phyloP scores from a whole-genome alignment of 1,140 invertebrate genomes.

The Hyles euphorbiae region DNA sequence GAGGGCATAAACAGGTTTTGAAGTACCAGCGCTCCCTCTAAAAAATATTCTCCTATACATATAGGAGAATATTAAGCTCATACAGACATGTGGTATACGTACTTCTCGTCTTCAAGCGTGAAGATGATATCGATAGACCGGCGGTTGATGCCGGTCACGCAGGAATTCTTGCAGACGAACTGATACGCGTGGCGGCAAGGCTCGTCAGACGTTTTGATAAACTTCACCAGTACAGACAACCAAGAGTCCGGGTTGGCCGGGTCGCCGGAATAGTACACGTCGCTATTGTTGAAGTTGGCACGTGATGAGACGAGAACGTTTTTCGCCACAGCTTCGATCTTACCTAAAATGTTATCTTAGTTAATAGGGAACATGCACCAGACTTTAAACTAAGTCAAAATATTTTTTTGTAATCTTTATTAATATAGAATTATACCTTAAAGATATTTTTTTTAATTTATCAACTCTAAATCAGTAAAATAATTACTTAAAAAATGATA shows the following conservation, averaged over 20 bases:
- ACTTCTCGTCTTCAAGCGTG: conserved; percentile 81
- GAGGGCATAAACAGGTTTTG: too few relatives aligned
- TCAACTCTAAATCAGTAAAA: too few relatives aligned
- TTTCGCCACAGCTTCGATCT: conserved; percentile 15
- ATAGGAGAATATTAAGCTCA: too few relatives aligned
- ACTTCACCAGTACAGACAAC: conserved; percentile 72
- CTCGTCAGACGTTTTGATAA: conserved; percentile 56
- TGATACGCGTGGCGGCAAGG: conserved; percentile 77
- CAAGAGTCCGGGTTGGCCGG: conserved; percentile 42
- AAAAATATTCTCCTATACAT: too few relatives aligned
- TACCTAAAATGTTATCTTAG: too few relatives aligned
- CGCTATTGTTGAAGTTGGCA: conserved; percentile 21
- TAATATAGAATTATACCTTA: too few relatives aligned
- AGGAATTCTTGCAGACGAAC: conserved; percentile 89
- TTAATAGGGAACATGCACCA: too few relatives aligned
- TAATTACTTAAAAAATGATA: too few relatives aligned
- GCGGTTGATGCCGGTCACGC: conserved; percentile 86
- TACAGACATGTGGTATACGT: conserved; percentile 28
- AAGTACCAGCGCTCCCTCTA: too few relatives aligned
- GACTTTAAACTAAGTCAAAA: too few relatives aligned
- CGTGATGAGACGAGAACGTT: conserved; percentile 53
- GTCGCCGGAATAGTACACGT: conserved; percentile 65
- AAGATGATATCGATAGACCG: conserved; percentile 85
- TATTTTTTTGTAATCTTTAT: too few relatives aligned
- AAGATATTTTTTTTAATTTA: too few relatives aligned